Evolutionary conservation across 2,113 vertebrate species (phyloP), one percentile per base, ranked within the genome.

Genomic region (Grammomys surdaster): DNA sequence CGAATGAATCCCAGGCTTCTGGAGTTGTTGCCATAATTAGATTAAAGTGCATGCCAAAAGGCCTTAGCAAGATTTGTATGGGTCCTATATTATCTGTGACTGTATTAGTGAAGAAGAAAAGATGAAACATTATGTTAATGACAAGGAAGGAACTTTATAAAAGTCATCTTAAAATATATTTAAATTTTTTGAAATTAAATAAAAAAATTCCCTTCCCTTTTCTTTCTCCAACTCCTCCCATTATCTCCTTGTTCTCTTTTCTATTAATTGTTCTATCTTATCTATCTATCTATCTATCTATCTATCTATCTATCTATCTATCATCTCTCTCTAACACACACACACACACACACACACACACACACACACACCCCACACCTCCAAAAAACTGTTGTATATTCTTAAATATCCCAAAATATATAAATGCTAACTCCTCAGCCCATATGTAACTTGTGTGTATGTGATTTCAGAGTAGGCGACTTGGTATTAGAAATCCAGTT

Each of bases 11-110:
- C 86, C 2, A 48, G 65, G 17, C 60, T 89, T 19, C 31, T 63
- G 85, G 90, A 77, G 33, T 9, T 82, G 46, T 48, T 89, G 54
- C 95, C 96, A 94, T 97, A 88, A 96, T 97, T 95, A 97, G 90
- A 60, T 76, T 94, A 46, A 87, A 85, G 87, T 94, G 63, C 67
- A 93, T 80, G 46, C 90, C 94, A 88, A 46, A 85, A 48, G 48
- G 85, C 22, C 72, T 93, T 88, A 92, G 70, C 69, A 90, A 89
- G 93, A 87, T 93, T 58, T 72, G 43, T 58, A 11, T 31, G 60
- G 31, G 78, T 93, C 67, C 67, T 58, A 12, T 4, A 89, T 73
- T 56, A 51, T 90, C 60, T 5, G 31, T 63, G 88, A 73, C 48
- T 58, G 0, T 2, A 65, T 43, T 26, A 43, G n/a, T 48, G 31